Evolutionary conservation across 2,797 vertebrate genomes (phyloP).

Genomic region (Rhinoraja longicauda): DNA sequence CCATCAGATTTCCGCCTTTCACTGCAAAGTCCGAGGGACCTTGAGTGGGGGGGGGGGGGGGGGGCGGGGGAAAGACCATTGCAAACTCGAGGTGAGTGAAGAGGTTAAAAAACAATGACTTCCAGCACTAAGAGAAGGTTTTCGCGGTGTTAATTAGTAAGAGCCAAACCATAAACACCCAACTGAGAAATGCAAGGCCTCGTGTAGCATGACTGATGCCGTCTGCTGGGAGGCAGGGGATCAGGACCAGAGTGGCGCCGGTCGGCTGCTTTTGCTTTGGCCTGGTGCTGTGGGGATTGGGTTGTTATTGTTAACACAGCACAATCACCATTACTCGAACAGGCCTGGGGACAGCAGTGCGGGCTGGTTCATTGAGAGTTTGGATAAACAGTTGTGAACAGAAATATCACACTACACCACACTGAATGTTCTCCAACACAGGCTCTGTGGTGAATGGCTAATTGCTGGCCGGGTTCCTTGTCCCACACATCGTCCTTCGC

Average conservation of each 20-base stretch:
- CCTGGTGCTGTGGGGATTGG: not conserved
- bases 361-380: constrained; percentile 18
- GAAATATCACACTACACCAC: not conserved
- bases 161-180: constrained; percentile 12
- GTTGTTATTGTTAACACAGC: not conserved
- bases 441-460: not conserved
- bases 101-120: not conserved
- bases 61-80: too few relatives aligned
- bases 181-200: not conserved
- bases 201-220: not conserved
- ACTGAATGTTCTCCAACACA: not conserved
- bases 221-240: not conserved
- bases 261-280: not conserved
- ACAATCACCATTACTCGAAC: not conserved
- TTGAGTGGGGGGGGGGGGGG: too few relatives aligned
- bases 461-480: not conserved
- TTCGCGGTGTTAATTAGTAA: not conserved
- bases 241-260: not conserved
- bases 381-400: not conserved
- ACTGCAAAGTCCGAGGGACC: not conserved
- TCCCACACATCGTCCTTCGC: not conserved
- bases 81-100: not conserved
- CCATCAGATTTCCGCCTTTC: not conserved
- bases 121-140: not conserved
- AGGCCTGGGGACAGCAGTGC: not conserved